phyloP scores from a whole-genome alignment of 1,140 invertebrate species.

The Calycopis cecrops region DNA sequence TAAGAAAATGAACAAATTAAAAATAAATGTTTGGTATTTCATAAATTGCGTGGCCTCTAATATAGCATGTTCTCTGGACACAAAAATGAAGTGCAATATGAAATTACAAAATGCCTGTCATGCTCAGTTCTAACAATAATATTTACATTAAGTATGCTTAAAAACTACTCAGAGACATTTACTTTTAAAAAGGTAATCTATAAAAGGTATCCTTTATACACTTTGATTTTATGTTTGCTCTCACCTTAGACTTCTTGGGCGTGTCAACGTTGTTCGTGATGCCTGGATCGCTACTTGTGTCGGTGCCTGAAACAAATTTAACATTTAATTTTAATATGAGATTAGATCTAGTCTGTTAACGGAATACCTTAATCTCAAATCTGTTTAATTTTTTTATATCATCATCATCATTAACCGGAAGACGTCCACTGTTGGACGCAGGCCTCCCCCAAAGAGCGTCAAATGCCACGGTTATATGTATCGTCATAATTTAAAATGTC shows the following conservation, averaged over 20 bases:
- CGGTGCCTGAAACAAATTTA: slow-evolving; percentile 54
- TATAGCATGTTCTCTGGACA: slow-evolving; percentile 7
- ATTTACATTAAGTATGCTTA: slow-evolving; percentile 54
- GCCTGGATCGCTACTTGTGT: slow-evolving; percentile 61
- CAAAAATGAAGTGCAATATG: slow-evolving; percentile 39
- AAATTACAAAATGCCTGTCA: slow-evolving; percentile 45
- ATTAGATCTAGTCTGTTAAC: too few species aligned
- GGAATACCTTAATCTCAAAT: too few species aligned
- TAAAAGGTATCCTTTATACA: slow-evolving; percentile 43
- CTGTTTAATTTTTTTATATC: too few species aligned
- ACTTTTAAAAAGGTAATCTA: slow-evolving; percentile 33
- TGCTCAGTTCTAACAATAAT: slow-evolving; percentile 50
- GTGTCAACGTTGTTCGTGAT: slow-evolving; percentile 62
- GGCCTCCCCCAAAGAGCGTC: too few species aligned
- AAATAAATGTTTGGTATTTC: slow-evolving; percentile 24
- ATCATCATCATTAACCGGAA: too few species aligned
- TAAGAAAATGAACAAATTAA: slow-evolving; percentile 45
- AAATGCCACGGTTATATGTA: too few species aligned
- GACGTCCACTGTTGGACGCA: too few species aligned
- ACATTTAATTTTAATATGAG: too few species aligned
- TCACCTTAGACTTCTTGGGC: slow-evolving; percentile 70
- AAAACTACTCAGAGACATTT: slow-evolving; percentile 29
- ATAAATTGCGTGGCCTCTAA: slow-evolving; percentile 20
- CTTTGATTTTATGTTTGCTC: slow-evolving; percentile 9
- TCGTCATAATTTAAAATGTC: too few species aligned